Evolutionary conservation across 2,797 vertebrate genomes (phyloP).

Genomic region (Acanthopagrus latus): DNA sequence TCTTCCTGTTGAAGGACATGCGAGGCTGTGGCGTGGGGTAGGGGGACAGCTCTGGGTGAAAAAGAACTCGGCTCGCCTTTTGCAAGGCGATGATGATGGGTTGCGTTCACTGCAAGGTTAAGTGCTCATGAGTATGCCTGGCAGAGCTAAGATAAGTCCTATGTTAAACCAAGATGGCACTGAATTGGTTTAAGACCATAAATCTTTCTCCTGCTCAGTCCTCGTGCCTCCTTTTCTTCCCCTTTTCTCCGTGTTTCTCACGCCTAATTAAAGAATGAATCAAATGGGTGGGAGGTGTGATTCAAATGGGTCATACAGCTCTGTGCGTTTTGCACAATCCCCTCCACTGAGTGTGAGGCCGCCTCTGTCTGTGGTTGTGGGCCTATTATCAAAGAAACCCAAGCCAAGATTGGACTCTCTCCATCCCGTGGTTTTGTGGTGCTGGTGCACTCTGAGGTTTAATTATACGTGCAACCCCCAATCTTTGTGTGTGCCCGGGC

Average conservation of each 20-base stretch:
- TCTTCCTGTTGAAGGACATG: slow-evolving; percentile 61
- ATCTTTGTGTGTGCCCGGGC: slow-evolving; percentile 59
- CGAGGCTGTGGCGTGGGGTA: background rate
- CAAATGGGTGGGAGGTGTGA: slow-evolving; percentile 80
- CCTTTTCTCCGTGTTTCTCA: slow-evolving; percentile 69
- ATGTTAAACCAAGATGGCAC: slow-evolving; percentile 76
- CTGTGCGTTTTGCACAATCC: slow-evolving; percentile 56
- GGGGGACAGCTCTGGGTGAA: slow-evolving; percentile 30
- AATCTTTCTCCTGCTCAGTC: slow-evolving; percentile 60
- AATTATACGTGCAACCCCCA: slow-evolving; percentile 76
- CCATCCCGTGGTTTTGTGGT: slow-evolving; percentile 62
- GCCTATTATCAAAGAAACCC: slow-evolving; percentile 76
- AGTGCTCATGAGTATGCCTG: slow-evolving; percentile 82
- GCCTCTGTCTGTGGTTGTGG: slow-evolving; percentile 63
- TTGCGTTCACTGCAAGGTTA: slow-evolving; percentile 84
- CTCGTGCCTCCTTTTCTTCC: slow-evolving; percentile 56
- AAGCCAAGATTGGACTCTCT: slow-evolving; percentile 77
- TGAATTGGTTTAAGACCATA: slow-evolving; percentile 70
- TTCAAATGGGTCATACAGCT: slow-evolving; percentile 81
- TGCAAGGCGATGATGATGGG: slow-evolving; percentile 74
- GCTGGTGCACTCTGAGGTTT: slow-evolving; percentile 67
- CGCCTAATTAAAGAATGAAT: slow-evolving; percentile 86
- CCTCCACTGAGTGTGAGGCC: slow-evolving; percentile 39
- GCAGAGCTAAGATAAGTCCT: slow-evolving; percentile 84
- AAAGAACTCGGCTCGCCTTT: slow-evolving; percentile 52